Evolutionary conservation across 2,113 vertebrate species (phyloP), one percentile per base, ranked within the genome.

Genomic region (Rhinoderma darwinii): DNA sequence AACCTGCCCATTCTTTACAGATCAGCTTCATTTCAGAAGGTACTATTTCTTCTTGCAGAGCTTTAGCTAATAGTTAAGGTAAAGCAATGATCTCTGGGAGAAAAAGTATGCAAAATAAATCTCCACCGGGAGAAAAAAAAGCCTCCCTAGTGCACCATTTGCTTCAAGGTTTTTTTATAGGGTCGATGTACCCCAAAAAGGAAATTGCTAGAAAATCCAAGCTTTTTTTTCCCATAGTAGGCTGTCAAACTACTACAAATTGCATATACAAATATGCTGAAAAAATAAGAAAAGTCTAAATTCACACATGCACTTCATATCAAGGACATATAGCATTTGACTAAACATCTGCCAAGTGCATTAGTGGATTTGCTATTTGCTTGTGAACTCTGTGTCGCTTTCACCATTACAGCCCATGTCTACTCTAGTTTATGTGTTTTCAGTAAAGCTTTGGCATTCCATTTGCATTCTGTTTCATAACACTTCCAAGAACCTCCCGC

Each of bases 401-500:
- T 76, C 73, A 75, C 22, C n/a, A 76, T 50, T 44, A 17, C 44
- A 51, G 17, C 27, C 75, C 0, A 35, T 6, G 47, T 51, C 44
- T 78, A 20, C 35, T 3, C 27, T 78, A 22, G 47, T 11, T 76
- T 35, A 77, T 78, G 47, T 78, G 44, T 54, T 78, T 78, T 51
- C 47, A 78, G 75, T 20, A 78, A 78, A 78, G 27, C 30, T 78
- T 11, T 82, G 59, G 59, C 41, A 68, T 43, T 39, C 44, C 50
- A 84, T 84, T 84, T 30, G 32, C 83, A 54, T 47, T 84, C 47
- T 56, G 32, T 73, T 84, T 56, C 73, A 61, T 76, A 56, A 84
- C 51, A 84, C 51, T 84, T 84, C 27, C 50, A 84, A 74, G 72
- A 84, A 76, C 18, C 83, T 76, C 72, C 83, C 70, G 66, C 83